A percentile compares a stretch with the other conserved stretches of the same genome.
Conservation (phyloP, 2,113 vertebrate species). For the Carassius gibelio region DNA sequence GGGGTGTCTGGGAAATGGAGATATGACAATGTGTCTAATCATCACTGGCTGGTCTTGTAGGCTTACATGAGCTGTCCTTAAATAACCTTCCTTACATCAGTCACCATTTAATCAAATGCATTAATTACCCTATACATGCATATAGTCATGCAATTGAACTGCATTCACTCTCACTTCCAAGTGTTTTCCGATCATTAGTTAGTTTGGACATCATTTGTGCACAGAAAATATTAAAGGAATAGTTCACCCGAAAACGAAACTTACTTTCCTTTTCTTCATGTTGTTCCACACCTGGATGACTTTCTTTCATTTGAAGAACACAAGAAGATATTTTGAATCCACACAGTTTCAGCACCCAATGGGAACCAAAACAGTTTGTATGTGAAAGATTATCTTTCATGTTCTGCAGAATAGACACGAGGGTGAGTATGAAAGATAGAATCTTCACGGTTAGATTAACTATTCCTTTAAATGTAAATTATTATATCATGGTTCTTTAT, state of each 20-base stretch:
- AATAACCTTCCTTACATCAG: background rate
- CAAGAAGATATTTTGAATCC: background rate
- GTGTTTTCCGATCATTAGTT: background rate
- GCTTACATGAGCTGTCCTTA: background rate
- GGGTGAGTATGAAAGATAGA: background rate
- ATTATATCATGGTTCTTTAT: background rate
- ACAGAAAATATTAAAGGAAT: background rate
- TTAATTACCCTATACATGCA: background rate
- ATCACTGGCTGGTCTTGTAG: background rate
- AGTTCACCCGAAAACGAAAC: background rate
- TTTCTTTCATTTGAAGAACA: background rate
- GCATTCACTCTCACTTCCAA: background rate
- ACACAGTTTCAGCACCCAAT: background rate
- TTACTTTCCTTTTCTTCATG: background rate
- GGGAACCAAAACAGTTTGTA: background rate
- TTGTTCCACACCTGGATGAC: background rate
- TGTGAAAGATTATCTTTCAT: background rate
- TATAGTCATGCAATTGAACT: background rate
- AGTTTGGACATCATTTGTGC: background rate
- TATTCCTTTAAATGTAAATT: too few relatives aligned
- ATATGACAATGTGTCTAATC: background rate
- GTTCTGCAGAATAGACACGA: background rate
- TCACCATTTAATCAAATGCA: background rate
- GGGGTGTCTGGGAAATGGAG: constrained; percentile 8
- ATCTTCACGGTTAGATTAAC: too few relatives aligned